Evolutionary conservation across 2,113 vertebrate species (phyloP).

Genomic region (Ictidomys tridecemlineatus): DNA sequence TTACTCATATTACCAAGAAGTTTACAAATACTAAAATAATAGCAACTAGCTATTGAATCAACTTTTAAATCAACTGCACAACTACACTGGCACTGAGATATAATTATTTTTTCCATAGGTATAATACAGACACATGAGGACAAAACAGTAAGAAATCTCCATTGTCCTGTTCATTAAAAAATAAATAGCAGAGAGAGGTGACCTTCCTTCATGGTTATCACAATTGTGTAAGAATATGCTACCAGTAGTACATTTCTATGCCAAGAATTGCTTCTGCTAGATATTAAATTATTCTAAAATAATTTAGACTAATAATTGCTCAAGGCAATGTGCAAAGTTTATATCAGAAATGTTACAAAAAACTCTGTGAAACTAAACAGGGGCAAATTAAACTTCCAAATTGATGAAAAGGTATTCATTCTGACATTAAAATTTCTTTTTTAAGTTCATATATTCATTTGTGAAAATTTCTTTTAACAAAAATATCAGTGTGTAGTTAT

Average conservation of each 20-base stretch:
- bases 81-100: constrained; percentile 12
- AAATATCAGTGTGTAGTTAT: not conserved
- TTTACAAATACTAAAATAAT: constrained; percentile 32
- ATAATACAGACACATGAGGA: not conserved
- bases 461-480: constrained; percentile 48
- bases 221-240: constrained; percentile 25
- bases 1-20: not conserved
- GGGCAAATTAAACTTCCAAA: constrained; percentile 2
- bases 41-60: constrained; percentile 24
- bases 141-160: constrained; percentile 2
- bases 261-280: constrained; percentile 24
- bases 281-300: constrained; percentile 28
- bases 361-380: not conserved
- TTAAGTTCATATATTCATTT: not conserved
- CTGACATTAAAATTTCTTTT: not conserved
- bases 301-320: constrained; percentile 28
- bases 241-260: not conserved
- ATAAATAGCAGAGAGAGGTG: constrained; percentile 7
- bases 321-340: not conserved
- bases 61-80: not conserved
- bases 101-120: constrained; percentile 7
- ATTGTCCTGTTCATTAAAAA: constrained; percentile 15
- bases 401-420: not conserved
- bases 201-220: not conserved
- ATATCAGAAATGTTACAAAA: constrained; percentile 20